These are phyloP conservation scores for Apis laboriosa DNA, from an alignment of 1,140 invertebrate species.

Conservation along the genomic window DNA sequence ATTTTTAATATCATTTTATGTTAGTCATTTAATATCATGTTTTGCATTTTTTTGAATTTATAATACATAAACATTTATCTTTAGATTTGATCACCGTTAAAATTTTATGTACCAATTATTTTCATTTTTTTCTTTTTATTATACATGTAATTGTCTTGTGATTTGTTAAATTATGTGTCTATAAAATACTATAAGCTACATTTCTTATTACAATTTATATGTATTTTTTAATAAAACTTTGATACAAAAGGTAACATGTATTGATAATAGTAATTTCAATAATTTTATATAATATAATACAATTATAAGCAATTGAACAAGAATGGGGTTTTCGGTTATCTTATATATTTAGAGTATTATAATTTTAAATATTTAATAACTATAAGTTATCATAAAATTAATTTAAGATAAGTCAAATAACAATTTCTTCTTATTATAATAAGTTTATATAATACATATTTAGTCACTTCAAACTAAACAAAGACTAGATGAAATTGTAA, in stretches of 20 bases:
- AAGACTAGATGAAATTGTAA: slow-evolving; percentile 45
- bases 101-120: slow-evolving; percentile 14
- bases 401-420: not conserved
- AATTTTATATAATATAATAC: slow-evolving; percentile 23
- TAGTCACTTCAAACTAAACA: slow-evolving; percentile 8
- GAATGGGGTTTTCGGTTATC: not conserved
- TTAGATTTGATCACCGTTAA: slow-evolving; percentile 6
- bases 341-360: slow-evolving; percentile 7
- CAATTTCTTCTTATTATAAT: slow-evolving; percentile 22
- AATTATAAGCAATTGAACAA: slow-evolving; percentile 5
- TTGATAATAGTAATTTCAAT: slow-evolving; percentile 11
- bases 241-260: slow-evolving; percentile 43
- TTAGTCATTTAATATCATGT: not conserved
- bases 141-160: slow-evolving; percentile 5
- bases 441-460: slow-evolving; percentile 26
- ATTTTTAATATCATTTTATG: not conserved
- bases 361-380: slow-evolving; percentile 16
- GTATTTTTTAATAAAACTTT: slow-evolving; percentile 56
- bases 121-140: slow-evolving; percentile 6
- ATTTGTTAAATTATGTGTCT: slow-evolving; percentile 13
- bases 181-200: not conserved
- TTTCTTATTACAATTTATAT: slow-evolving; percentile 47
- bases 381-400: slow-evolving; percentile 21
- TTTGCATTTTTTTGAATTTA: not conserved
- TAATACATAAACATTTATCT: slow-evolving; percentile 18